Evolutionary conservation across 1,140 invertebrate species (phyloP), one percentile per base, ranked within the genome.

Genomic region (Schlechtendalia chinensis): DNA sequence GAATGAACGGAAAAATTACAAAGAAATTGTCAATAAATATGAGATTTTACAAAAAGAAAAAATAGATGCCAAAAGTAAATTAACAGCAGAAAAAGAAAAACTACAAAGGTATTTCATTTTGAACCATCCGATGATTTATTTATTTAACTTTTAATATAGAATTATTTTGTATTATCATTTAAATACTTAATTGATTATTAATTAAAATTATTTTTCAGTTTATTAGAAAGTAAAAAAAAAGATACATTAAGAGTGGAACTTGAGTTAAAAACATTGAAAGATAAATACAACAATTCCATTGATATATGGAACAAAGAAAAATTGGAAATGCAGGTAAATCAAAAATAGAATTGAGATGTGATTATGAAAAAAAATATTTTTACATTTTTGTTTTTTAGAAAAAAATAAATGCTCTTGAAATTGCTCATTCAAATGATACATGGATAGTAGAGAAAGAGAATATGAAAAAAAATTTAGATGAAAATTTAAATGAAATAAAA

Each of bases 1-100:
- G 53, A 87, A 87, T 27, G 91, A 91, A 84, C 89, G 90, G 80
- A 89, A 91, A 81, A 91, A 93, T 82, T 93, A 92, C 85, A 91
- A 93, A 82, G 93, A 94, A 82, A 86, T 96, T 11, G 94, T 92
- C 39, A 87, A 88, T 5, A 94, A 93, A 85, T 93, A 94, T 85
- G 93, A 94, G 84, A 88, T 92, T 81, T 86, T 96, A n/a, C 91
- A 92, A 84, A 93, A 94, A 85, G 93, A 94, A 84, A 92, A 93
- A 82, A 91, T 93, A 0, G 88, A 92, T 0, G 91, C 91, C 71
- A 94, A 94, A 85, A 90, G 91, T 19, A 89, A 92, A 85, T 86
- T 94, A 1, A 91, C 92, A 8, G 90, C 90, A 54, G 92, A 95
- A 85, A 94, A 93, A 83, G 90, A 94, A 87, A 88, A 88, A 56